Evolutionary conservation across 2,888 invertebrate genomes (phyloP), one percentile per base, ranked within the genome.

Genomic region (Autographa gamma): DNA sequence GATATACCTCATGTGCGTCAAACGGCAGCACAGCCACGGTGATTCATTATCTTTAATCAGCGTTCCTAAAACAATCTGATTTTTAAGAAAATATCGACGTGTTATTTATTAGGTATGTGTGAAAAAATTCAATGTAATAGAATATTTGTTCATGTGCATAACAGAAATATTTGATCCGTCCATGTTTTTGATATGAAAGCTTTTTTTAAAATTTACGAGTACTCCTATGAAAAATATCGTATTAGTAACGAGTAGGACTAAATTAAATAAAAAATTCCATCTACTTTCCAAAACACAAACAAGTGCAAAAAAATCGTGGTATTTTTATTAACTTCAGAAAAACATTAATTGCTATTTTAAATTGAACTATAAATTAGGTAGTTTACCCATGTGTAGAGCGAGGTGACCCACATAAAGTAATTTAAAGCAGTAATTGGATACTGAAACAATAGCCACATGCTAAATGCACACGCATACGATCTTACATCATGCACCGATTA

Each of bases 391-490:
- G 34, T 58, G 38, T 66, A 54, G 13, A 43, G 25, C 18, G 58
- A 54, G 8, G 11, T 79, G 83, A 79, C 83, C 81, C 69, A 84
- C 73, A 82, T 82, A 69, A 16, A 34, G 74, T 77, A 71, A 79
- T 79, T 78, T 71, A 63, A 77, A 48, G 71, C 76, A 71, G 76
- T 78, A 80, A 82, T 76, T 62, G 25, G 68, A 80, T 64, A 73
- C 41, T 69, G 58, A 66, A 61, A 25, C 18, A 66, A 59, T 61
- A 79, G 58, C 66, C 56, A 66, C 69, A 58, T 56, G 43, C 25
- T 69, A 59, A 64, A 32, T 60, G 31, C 43, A 65, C 34, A 34
- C 32, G 25, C 9, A n/a, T 48, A 7, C 48, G 8, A 48, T 48
- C 48, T 48, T 2, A 54, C 48, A 18, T 54, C 54, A 65, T 62